Conservation (phyloP, 2,888 invertebrate genomes). For the Encarsia formosa region DNA sequence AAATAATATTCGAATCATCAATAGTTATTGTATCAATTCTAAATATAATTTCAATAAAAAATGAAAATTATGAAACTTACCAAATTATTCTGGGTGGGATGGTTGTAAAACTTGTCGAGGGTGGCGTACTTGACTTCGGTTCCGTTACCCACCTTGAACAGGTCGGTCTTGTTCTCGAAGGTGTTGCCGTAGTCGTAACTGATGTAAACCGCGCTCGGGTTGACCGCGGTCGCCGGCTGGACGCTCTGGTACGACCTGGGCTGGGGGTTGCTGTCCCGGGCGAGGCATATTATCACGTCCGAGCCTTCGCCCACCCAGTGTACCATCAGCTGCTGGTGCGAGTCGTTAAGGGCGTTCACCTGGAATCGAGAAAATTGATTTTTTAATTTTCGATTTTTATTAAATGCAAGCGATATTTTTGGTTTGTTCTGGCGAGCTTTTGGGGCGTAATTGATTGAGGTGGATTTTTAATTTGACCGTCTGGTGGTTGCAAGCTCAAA, state of each 20-base stretch:
- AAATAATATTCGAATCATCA: no score
- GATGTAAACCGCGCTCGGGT: conserved; percentile 74
- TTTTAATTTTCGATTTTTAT: no score
- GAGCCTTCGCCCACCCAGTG: conserved; percentile 90
- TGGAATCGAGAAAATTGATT: no score
- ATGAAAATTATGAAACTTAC: no score
- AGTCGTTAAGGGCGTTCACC: conserved; percentile 76
- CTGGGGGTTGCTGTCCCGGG: conserved; percentile 65
- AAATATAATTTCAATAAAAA: no score
- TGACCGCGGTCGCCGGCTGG: conserved; percentile 38
- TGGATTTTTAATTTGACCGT: no score
- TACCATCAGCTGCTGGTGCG: conserved; percentile 84
- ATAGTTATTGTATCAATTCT: no score
- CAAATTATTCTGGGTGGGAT: conserved; percentile 20
- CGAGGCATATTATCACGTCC: conserved; percentile 81
- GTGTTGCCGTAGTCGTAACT: conserved; percentile 83
- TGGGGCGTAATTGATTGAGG: no score
- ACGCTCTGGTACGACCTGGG: conserved; percentile 29
- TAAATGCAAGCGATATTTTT: no score
- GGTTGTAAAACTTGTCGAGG: conserved; percentile 77
- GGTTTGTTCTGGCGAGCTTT: no score
- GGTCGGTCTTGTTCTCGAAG: conserved; percentile 70
- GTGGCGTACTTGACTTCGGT: conserved; percentile 57
- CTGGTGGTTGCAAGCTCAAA: no score
- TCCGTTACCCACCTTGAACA: conserved; percentile 58